phyloP scores from a whole-genome alignment of 2,888 invertebrate species.

The Protonemura montana region DNA sequence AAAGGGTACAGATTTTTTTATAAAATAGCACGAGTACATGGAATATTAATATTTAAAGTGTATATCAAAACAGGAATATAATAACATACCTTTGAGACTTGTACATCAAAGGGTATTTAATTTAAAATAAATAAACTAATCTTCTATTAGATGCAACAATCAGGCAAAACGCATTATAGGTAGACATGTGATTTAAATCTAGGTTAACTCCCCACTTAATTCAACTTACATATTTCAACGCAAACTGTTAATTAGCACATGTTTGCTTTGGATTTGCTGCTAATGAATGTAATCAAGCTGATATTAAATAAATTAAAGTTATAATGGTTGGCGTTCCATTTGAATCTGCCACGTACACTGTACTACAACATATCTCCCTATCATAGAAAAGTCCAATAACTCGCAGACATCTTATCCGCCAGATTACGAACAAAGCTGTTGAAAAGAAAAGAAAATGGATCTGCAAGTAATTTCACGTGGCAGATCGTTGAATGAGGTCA shows the following conservation, averaged over 20 bases:
- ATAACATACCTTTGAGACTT: neutral
- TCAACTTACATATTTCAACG: neutral
- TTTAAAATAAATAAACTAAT: neutral
- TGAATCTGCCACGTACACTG: neutral
- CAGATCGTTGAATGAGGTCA: neutral
- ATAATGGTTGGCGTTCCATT: neutral
- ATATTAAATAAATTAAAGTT: neutral
- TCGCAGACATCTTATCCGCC: neutral
- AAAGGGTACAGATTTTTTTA: too few relatives aligned
- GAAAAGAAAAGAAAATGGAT: constrained; percentile 4
- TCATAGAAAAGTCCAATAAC: neutral
- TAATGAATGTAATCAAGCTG: neutral
- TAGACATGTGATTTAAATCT: neutral
- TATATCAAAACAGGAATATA: neutral
- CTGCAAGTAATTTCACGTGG: neutral
- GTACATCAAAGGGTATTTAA: neutral
- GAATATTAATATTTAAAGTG: neutral
- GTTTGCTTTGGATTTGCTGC: neutral
- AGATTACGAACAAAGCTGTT: neutral
- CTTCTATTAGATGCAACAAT: too few relatives aligned
- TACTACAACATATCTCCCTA: too few relatives aligned
- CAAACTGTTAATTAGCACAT: neutral
- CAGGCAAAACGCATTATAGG: neutral
- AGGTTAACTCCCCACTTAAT: neutral
- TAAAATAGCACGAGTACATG: neutral